Conservation (phyloP, 2,113 vertebrate genomes). For the Pseudonaja textilis region DNA sequence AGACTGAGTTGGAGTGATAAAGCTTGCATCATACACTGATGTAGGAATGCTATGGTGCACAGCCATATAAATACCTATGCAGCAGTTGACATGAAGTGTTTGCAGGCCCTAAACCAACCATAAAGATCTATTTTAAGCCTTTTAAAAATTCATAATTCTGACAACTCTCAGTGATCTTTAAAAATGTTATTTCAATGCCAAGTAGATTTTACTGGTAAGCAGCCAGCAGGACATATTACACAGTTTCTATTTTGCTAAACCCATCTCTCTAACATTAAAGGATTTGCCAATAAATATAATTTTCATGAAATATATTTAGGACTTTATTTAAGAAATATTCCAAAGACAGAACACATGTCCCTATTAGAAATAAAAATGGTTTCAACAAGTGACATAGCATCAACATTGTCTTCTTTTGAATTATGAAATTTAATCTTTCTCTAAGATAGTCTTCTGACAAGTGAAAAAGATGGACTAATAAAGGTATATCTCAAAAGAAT, state of each 20-base stretch:
- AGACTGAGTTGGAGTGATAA: neutral
- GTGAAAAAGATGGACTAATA: neutral
- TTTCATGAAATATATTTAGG: conserved; percentile 47
- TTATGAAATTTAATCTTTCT: conserved; percentile 25
- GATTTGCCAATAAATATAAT: conserved; percentile 52
- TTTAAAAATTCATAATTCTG: neutral
- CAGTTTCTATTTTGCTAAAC: conserved; percentile 51
- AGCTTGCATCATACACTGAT: neutral
- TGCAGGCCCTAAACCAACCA: conserved; percentile 42
- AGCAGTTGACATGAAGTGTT: conserved; percentile 19
- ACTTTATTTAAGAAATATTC: conserved; percentile 38
- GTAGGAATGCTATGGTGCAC: neutral
- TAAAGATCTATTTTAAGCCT: conserved; percentile 14
- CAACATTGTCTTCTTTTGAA: conserved; percentile 34
- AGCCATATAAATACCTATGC: neutral
- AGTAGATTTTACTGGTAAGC: conserved; percentile 12
- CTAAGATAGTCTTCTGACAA: neutral
- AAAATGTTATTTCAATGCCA: conserved; percentile 54
- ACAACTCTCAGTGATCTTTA: conserved; percentile 55
- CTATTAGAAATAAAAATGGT: neutral
- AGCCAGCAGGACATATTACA: conserved; percentile 52
- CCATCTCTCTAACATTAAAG: conserved; percentile 46
- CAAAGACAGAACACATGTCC: neutral
- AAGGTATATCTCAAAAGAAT: neutral
- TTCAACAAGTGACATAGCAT: neutral